These are phyloP conservation scores for Hippopotamyrus pictus DNA, from an alignment of 2,797 vertebrate genomes.

Conservation along the genomic window DNA sequence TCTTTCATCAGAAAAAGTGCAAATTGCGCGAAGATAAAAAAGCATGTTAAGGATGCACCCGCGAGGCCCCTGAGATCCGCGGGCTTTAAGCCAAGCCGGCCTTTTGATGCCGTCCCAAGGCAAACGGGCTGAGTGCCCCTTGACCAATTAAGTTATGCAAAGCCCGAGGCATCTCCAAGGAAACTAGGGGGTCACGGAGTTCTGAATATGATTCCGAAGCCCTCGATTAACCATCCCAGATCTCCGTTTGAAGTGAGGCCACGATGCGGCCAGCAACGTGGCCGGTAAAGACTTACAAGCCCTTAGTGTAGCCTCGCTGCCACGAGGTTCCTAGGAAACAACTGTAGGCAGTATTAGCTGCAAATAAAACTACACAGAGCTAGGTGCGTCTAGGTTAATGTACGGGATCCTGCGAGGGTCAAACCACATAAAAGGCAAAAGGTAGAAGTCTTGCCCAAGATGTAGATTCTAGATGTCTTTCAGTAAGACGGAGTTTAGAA, in stretches of 20 bases:
- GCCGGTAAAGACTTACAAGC: not conserved
- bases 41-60: not conserved
- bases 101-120: not conserved
- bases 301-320: not conserved
- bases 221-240: not conserved
- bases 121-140: not conserved
- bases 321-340: not conserved
- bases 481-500: not conserved
- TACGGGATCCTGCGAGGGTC: not conserved
- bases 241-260: not conserved
- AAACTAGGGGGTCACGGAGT: not conserved
- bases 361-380: not conserved
- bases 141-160: conserved; percentile 10
- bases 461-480: not conserved
- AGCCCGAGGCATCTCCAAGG: not conserved
- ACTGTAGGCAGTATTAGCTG: not conserved
- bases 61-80: not conserved
- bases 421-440: not conserved
- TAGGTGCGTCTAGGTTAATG: not conserved
- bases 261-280: not conserved
- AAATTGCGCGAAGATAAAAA: not conserved
- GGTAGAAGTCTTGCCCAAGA: not conserved
- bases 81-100: not conserved
- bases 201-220: not conserved
- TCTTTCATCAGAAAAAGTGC: conserved; percentile 3